Conservation (phyloP, 2,113 vertebrate species). For the Brachypodius melanocephalos region DNA sequence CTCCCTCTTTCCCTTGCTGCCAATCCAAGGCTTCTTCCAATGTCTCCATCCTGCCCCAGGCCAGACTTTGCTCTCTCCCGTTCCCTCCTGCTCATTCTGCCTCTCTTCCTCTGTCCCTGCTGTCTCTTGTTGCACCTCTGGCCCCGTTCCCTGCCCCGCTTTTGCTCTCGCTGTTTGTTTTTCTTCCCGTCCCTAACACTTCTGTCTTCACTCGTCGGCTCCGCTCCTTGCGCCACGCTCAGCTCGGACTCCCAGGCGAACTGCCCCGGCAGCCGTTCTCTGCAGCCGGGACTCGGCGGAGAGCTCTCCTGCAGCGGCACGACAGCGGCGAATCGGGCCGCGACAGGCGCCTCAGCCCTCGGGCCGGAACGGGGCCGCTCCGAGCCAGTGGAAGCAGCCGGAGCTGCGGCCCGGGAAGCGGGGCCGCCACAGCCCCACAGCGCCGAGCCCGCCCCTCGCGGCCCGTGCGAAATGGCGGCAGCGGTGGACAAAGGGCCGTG, state of each 20-base stretch:
- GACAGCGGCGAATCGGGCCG: neutral
- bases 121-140: neutral
- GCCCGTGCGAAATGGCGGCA: neutral
- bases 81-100: neutral
- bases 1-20: neutral
- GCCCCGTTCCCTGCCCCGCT: neutral
- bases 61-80: neutral
- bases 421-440: neutral
- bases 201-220: neutral
- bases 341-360: too few species aligned
- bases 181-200: neutral
- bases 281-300: neutral
- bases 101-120: neutral
- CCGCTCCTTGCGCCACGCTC: neutral
- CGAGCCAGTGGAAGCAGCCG: neutral
- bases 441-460: too few species aligned
- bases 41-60: too few species aligned
- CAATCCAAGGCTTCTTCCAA: too few species aligned
- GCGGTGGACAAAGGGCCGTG: too few species aligned
- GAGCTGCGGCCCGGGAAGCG: neutral
- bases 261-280: neutral
- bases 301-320: neutral
- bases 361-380: too few species aligned
- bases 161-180: too few species aligned
- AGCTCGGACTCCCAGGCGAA: neutral